These are phyloP conservation scores for Sebastolobus alascanus DNA, from an alignment of 2,797 vertebrate species.

Conservation along the genomic window DNA sequence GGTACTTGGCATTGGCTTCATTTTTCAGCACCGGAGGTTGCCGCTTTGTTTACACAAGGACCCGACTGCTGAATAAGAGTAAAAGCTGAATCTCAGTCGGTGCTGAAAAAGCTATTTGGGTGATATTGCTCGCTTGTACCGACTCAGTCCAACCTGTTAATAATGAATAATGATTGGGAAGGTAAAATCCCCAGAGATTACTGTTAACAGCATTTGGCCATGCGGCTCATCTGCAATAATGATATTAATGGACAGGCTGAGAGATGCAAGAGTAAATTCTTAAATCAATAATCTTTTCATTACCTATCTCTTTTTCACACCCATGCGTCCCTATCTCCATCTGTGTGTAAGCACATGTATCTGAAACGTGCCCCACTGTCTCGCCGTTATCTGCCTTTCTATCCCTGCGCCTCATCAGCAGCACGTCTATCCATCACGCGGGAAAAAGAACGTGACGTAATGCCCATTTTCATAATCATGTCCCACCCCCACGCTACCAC, in stretches of 20 bases:
- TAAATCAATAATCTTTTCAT: conserved; percentile 81
- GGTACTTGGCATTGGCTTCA: no score
- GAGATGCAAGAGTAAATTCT: conserved; percentile 68
- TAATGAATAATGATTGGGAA: conserved; percentile 66
- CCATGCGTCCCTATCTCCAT: conserved; percentile 16
- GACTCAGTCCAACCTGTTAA: conserved; percentile 64
- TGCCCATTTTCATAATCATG: conserved; percentile 67
- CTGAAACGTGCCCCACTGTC: conserved; percentile 25
- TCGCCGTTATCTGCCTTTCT: conserved; percentile 55
- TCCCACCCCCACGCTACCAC: neutral
- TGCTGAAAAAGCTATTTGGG: conserved; percentile 40
- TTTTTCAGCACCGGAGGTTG: no score
- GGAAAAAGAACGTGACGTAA: conserved; percentile 51
- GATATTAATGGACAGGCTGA: conserved; percentile 63
- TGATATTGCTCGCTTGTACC: conserved; percentile 37
- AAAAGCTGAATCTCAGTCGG: conserved; percentile 3
- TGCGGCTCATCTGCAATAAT: conserved; percentile 61
- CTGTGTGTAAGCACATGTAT: conserved; percentile 31
- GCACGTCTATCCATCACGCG: conserved; percentile 38
- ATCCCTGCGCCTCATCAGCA: conserved; percentile 39
- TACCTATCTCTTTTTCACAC: conserved; percentile 54
- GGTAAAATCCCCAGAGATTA: conserved; percentile 59
- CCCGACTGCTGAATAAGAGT: conserved; percentile 26
- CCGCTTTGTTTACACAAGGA: conserved; percentile 3
- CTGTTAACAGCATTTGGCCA: conserved; percentile 63